Conservation (phyloP, 2,888 invertebrate species). For the Spodoptera littoralis region DNA sequence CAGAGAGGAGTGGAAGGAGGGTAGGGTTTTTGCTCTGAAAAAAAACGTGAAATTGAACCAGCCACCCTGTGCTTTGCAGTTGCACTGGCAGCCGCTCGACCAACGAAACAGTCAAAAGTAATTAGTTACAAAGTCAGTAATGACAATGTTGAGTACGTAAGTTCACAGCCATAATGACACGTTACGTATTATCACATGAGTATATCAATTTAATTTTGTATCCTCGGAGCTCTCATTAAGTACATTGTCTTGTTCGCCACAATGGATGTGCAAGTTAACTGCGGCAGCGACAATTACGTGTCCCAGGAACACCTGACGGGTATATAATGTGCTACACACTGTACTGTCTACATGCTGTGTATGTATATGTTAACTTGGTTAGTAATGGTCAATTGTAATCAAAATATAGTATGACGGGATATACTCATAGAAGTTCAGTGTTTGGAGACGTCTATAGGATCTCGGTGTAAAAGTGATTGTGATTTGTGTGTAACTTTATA, state of each 20-base stretch:
- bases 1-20: too few species aligned
- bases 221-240: constrained; percentile 52
- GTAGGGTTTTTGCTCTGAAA: too few species aligned
- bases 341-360: constrained; percentile 1
- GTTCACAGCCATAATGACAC: constrained; percentile 11
- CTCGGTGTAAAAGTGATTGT: too few species aligned
- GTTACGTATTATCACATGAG: constrained; percentile 37
- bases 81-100: too few species aligned
- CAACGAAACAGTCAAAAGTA: too few species aligned
- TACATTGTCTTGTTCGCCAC: constrained; percentile 60
- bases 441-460: too few species aligned
- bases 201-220: constrained; percentile 52
- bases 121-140: not conserved
- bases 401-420: too few species aligned
- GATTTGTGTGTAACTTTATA: too few species aligned
- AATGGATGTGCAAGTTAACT: constrained; percentile 56
- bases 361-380: not conserved
- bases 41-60: not conserved
- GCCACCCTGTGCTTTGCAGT: too few species aligned
- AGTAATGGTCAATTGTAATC: too few species aligned
- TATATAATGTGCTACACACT: constrained; percentile 9
- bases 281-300: constrained; percentile 49
- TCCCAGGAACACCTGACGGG: constrained; percentile 31
- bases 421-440: too few species aligned
- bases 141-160: constrained; percentile 1